A percentile compares a stretch with the other conserved stretches of the same genome.
These are phyloP conservation scores for Neosilurus mollespiculum DNA, from an alignment of 2,797 vertebrate species.

Conservation along the genomic window DNA sequence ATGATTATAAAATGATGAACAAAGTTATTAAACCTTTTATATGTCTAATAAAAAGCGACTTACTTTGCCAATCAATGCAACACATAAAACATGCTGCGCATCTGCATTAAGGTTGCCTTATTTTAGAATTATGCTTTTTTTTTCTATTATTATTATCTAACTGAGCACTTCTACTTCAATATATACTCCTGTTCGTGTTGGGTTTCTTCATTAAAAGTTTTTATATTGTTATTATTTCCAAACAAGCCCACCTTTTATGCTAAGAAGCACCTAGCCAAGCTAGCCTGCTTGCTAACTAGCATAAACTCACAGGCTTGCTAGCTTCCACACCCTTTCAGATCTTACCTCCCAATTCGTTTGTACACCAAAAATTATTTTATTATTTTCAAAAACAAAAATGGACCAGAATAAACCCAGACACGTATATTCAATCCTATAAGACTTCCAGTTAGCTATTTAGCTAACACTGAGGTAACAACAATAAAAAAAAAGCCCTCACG, in stretches of 20 bases:
- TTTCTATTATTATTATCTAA: no score
- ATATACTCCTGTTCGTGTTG: neutral
- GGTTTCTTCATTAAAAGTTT: neutral
- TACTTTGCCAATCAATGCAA: neutral
- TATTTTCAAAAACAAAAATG: neutral
- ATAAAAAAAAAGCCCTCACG: conserved; percentile 39
- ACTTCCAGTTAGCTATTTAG: neutral
- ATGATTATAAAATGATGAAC: neutral
- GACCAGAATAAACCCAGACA: neutral
- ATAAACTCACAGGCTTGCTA: neutral
- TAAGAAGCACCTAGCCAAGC: neutral
- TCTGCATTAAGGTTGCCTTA: neutral
- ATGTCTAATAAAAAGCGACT: neutral
- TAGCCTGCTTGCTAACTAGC: conserved; percentile 15
- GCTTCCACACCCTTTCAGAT: neutral
- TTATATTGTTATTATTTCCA: neutral
- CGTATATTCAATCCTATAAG: neutral
- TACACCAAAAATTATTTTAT: neutral
- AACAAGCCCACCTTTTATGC: neutral
- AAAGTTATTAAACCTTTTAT: no score
- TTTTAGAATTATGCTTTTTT: neutral
- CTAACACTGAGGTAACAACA: neutral
- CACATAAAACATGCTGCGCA: neutral
- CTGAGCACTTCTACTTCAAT: neutral
- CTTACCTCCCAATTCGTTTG: neutral